A percentile compares a stretch with the other conserved stretches of the same genome.
These are phyloP conservation scores for Coregonus ussuriensis DNA, from an alignment of 2,797 vertebrate genomes.

Conservation along the genomic window DNA sequence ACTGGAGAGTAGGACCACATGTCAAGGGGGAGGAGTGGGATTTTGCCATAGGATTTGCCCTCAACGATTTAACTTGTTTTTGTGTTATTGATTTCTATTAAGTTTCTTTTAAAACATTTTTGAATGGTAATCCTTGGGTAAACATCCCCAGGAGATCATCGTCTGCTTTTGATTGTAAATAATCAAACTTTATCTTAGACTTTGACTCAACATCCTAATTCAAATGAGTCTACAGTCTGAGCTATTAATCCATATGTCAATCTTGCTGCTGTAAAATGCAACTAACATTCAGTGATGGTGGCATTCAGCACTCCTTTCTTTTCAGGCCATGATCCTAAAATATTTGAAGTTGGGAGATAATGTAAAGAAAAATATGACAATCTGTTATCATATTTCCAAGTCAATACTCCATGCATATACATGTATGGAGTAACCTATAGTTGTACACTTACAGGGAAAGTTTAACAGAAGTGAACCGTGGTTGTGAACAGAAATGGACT, in stretches of 20 bases:
- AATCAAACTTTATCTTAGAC: not conserved
- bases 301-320: not conserved
- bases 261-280: not conserved
- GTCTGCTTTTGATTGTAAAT: slow-evolving; percentile 1
- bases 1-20: not conserved
- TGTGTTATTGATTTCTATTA: not conserved
- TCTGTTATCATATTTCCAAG: not conserved
- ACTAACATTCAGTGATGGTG: not conserved
- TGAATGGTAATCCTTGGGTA: not conserved
- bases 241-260: not conserved
- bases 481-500: not conserved
- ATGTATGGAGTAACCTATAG: too few species aligned
- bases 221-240: not conserved
- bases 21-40: not conserved
- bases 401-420: not conserved
- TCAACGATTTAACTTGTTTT: not conserved
- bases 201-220: not conserved
- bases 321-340: not conserved
- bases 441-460: too few species aligned
- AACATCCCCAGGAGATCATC: not conserved
- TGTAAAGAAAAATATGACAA: not conserved
- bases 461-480: too few species aligned
- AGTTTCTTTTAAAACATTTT: not conserved
- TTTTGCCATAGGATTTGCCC: not conserved
- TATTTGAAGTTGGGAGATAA: not conserved